A percentile compares a stretch with the other conserved stretches of the same genome.
phyloP scores from a whole-genome alignment of 2,113 vertebrate genomes.

The Erinaceus europaeus region DNA sequence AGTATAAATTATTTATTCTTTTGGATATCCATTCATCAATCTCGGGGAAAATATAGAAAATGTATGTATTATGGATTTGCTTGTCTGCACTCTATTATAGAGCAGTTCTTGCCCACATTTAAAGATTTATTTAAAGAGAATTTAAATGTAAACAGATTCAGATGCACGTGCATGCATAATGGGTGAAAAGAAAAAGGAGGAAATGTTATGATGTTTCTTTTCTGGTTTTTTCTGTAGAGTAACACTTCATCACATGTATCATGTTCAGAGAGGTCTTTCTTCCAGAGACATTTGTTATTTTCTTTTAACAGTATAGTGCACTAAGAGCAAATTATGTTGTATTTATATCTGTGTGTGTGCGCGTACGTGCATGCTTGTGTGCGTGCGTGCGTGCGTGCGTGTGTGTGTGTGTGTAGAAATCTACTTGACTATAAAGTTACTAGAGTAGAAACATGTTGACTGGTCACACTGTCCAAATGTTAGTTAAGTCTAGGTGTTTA shows the following conservation, averaged over 20 bases:
- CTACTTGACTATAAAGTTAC: conserved; percentile 49
- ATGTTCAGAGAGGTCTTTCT: not conserved
- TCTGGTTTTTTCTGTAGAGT: conserved; percentile 22
- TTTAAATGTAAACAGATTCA: conserved; percentile 70
- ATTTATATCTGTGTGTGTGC: not conserved
- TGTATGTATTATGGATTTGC: conserved; percentile 54
- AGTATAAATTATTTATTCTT: conserved; percentile 55
- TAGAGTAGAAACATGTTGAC: not conserved
- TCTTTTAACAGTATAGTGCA: not conserved
- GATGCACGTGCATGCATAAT: conserved; percentile 39
- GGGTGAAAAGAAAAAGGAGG: conserved; percentile 38
- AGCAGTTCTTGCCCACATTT: conserved; percentile 60
- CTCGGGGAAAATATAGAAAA: conserved; percentile 60
- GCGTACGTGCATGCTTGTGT: not conserved
- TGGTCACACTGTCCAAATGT: not conserved
- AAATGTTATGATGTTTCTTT: conserved; percentile 56
- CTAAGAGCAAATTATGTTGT: conserved; percentile 13
- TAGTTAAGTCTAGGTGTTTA: not conserved
- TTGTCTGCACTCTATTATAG: conserved; percentile 62
- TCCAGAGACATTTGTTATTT: not conserved
- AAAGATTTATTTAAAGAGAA: conserved; percentile 68
- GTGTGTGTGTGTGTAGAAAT: not conserved
- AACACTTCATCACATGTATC: not conserved
- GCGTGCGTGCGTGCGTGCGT: not conserved
- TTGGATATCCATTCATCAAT: conserved; percentile 57